Evolutionary conservation across 2,113 vertebrate genomes (phyloP), one percentile per base, ranked within the genome.

Genomic region (Otocyon megalotis): DNA sequence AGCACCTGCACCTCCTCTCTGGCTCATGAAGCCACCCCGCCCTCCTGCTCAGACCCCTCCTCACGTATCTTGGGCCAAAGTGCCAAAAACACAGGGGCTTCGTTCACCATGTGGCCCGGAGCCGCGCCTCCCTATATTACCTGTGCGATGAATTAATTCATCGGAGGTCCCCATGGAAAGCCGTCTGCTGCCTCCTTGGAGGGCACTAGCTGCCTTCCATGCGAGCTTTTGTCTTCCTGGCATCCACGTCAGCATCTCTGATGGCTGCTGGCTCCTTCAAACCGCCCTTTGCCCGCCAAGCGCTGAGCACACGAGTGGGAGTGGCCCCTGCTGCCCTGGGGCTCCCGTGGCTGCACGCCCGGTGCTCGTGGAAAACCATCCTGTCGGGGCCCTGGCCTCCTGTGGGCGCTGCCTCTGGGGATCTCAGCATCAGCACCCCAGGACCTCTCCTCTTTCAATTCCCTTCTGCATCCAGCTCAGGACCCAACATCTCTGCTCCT

Each of bases 261-360:
- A 28, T 4, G 20, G 8, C 48, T 19, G 8, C 48, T 19, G 79
- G 56, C 20, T 69, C 48, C 83, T 92, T 50, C 62, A 53, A 72
- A 67, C 11, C 4, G 32, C 28, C 62, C 43, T 16, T 16, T 6
- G 12, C 80, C n/a, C 3, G 24, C 65, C 0, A 1, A 48, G 37
- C 0, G 24, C 15, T 12, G 60, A 63, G 72, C 35, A 6, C 24
- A 0, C 0, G 8, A 53, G 19, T 3, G 32, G 77, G 8, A 26
- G 22, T 79, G 30, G 48, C 28, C 48, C 60, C 28, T 56, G 48
- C 11, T 13, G 15, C 8, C 10, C 53, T 22, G 17, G 77, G 32
- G 50, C 48, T n/a, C 13, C 50, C 9, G 54, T 26, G 63, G 43
- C 26, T 4, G 37, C n/a, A 30, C 2, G 3, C 24, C 67, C 10